A percentile compares a stretch with the other conserved stretches of the same genome.
phyloP scores from a whole-genome alignment of 2,888 invertebrate species.

The Mactromeris polynyma region DNA sequence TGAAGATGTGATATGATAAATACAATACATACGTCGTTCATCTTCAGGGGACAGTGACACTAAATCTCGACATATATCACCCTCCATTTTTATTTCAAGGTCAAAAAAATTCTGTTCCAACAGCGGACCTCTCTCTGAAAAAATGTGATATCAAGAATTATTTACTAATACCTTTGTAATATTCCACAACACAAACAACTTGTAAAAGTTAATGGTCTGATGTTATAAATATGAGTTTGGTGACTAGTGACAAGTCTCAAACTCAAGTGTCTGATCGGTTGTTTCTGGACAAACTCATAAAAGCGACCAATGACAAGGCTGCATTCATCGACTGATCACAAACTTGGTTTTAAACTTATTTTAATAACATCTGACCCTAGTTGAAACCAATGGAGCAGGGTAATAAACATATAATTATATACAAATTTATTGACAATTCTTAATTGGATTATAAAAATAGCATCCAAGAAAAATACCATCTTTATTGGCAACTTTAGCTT shows the following conservation, averaged over 20 bases:
- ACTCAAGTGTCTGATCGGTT: too few relatives aligned
- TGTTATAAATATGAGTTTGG: too few relatives aligned
- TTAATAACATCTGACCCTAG: neutral
- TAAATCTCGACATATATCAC: constrained; percentile 93
- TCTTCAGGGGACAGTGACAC: constrained; percentile 91
- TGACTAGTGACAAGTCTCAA: too few relatives aligned
- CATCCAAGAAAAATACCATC: constrained; percentile 81
- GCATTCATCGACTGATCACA: neutral
- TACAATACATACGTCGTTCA: constrained; percentile 88
- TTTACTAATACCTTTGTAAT: too few relatives aligned
- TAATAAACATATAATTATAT: too few relatives aligned
- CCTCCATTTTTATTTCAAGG: constrained; percentile 95
- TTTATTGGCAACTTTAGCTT: constrained; percentile 81
- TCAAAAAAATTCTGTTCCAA: constrained; percentile 94
- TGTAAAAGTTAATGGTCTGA: too few relatives aligned
- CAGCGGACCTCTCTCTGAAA: constrained; percentile 68
- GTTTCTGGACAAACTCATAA: too few relatives aligned
- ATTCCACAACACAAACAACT: too few relatives aligned
- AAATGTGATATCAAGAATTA: neutral
- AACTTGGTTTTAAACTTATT: neutral
- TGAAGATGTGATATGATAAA: neutral
- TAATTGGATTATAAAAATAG: too few relatives aligned
- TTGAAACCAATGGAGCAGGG: too few relatives aligned
- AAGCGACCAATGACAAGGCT: too few relatives aligned
- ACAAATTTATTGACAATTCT: too few relatives aligned